Evolutionary conservation across 2,113 vertebrate genomes (phyloP).

Genomic region (Poecile atricapillus): DNA sequence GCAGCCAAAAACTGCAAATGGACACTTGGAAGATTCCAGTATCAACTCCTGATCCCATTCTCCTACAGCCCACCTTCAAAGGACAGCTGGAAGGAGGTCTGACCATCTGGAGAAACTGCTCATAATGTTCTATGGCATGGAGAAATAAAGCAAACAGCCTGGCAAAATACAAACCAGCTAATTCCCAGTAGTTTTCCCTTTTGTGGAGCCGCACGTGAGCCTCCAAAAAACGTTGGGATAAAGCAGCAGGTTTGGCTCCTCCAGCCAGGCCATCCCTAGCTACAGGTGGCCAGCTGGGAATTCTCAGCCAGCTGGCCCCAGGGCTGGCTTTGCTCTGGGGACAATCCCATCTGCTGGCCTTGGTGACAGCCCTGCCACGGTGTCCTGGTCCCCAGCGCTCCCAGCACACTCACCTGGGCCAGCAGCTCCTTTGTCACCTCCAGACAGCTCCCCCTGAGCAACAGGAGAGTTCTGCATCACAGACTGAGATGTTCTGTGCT

Average conservation of each 20-base stretch:
- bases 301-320: neutral
- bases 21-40: neutral
- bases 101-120: neutral
- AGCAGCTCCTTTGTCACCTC: neutral
- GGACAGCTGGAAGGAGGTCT: neutral
- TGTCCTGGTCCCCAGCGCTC: neutral
- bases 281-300: neutral
- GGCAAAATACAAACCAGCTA: neutral
- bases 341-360: slow-evolving; percentile 8
- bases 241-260: neutral
- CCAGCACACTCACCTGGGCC: neutral
- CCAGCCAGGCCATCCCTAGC: neutral
- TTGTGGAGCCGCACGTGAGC: neutral
- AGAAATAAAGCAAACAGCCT: neutral
- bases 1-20: neutral
- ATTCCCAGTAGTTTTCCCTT: neutral
- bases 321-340: neutral
- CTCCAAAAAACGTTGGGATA: neutral
- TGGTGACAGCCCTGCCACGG: neutral
- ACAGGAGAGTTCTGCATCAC: neutral
- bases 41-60: neutral
- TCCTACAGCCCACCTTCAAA: neutral
- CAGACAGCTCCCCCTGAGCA: neutral
- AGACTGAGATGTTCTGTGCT: neutral
- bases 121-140: neutral